Evolutionary conservation across 53 echinoderm and acorn worm genomes (phyloP).

Genomic region (Mesocentrotus franciscanus): DNA sequence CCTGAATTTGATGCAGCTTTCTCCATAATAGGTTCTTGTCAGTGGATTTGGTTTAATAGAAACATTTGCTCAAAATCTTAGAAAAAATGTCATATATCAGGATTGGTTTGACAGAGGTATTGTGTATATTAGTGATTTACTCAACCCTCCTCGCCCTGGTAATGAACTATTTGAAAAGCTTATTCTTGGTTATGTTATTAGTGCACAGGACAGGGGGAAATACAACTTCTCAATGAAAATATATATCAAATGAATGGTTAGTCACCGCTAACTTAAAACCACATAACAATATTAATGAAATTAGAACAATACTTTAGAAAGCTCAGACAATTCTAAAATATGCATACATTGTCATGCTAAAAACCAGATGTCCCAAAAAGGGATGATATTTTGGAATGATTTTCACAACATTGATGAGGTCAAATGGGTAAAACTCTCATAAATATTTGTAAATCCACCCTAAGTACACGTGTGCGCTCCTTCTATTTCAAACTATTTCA

Average conservation of each 20-base stretch:
- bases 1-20: background rate
- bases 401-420: background rate
- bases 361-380: background rate
- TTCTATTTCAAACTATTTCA: background rate
- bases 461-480: background rate
- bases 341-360: background rate
- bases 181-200: background rate
- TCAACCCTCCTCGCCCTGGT: background rate
- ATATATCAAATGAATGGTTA: background rate
- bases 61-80: background rate
- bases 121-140: background rate
- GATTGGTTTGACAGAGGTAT: background rate
- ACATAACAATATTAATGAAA: background rate
- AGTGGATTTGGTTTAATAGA: background rate
- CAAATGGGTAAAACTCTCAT: background rate
- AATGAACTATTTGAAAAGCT: background rate
- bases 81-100: background rate
- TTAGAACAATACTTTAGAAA: background rate
- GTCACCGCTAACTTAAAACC: no score
- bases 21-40: background rate
- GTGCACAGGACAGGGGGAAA: background rate
- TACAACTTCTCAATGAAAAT: background rate
- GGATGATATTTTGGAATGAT: background rate
- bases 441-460: background rate
- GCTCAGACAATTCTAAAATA: background rate